Evolutionary conservation across 2,113 vertebrate species (phyloP), one percentile per base, ranked within the genome.

Genomic region (Chrysemys picta): DNA sequence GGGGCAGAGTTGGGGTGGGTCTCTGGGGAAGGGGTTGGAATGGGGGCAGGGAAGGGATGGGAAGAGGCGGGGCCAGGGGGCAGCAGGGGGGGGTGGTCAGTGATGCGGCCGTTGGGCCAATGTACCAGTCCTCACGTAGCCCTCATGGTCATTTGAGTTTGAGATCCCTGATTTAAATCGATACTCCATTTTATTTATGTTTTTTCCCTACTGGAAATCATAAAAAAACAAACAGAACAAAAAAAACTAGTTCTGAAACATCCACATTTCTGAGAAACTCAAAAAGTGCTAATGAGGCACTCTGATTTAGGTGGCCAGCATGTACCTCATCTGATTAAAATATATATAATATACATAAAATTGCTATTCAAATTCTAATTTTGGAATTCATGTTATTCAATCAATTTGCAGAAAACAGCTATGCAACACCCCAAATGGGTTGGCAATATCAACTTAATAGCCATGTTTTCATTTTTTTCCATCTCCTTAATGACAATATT

Each of bases 351-450:
- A 76, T 45, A 45, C 11, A 42, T 22, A 27, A 25, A 76, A 25
- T 13, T 45, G 38, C 38, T 25, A 76, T 76, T 72, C 19, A 38
- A 72, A 72, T 72, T 76, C 72, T 25, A 42, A 45, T 76, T 76
- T 75, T 76, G 10, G 5, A 45, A 25, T 45, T 76, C 21, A 76
- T 13, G 38, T 11, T 45, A 76, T 76, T 25, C 42, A 76, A 10
- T 25, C 38, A 10, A 76, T 76, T 45, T 42, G 22, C n/a, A 45
- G 21, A 76, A 75, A 45, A 76, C 38, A 76, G 72, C 72, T 6
- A 76, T 76, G 38, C 38, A 76, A 35, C 2, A 27, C 10, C 25
- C 57, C 47, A 53, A 45, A 4, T 0, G 6, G 6, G 10, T 1
- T 1, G 81, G 29, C n/a, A 27, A 4, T 6, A 42, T 49, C 7